Evolutionary conservation across 2,113 vertebrate species (phyloP).

Genomic region (Ptilonorhynchus violaceus): DNA sequence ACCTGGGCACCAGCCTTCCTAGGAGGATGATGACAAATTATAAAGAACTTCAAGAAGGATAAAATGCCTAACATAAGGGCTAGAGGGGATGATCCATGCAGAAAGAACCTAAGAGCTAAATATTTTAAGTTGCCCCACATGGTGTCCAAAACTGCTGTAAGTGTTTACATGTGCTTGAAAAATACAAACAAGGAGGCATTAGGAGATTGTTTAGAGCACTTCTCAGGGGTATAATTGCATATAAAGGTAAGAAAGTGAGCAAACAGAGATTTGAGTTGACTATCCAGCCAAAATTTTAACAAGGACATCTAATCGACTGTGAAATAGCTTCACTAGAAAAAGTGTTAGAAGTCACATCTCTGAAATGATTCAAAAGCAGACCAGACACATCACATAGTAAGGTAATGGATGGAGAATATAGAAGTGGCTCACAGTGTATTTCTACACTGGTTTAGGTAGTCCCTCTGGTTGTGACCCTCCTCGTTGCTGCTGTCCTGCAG

Average conservation of each 20-base stretch:
- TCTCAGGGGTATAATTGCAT: constrained; percentile 26
- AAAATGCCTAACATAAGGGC: neutral
- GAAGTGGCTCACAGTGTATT: neutral
- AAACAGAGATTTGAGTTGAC: neutral
- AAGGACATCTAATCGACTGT: constrained; percentile 40
- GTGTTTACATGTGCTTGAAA: neutral
- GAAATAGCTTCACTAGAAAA: constrained; percentile 53
- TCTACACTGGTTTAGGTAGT: neutral
- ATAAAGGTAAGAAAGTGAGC: constrained; percentile 23
- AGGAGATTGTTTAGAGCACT: neutral
- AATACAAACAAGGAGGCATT: neutral
- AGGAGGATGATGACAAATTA: constrained; percentile 4
- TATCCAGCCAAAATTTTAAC: constrained; percentile 48
- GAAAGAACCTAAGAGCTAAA: neutral
- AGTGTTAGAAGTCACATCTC: constrained; percentile 16
- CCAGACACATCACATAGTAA: neutral
- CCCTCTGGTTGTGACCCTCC: neutral
- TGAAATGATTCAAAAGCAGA: constrained; percentile 44
- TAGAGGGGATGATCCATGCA: neutral
- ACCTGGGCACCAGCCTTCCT: neutral
- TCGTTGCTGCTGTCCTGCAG: neutral
- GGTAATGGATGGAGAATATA: neutral
- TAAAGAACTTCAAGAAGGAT: neutral
- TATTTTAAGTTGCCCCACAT: neutral
- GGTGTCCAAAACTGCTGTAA: neutral